phyloP scores from a whole-genome alignment of 2,113 vertebrate genomes.

The Ptilorrhoa leucosticta region DNA sequence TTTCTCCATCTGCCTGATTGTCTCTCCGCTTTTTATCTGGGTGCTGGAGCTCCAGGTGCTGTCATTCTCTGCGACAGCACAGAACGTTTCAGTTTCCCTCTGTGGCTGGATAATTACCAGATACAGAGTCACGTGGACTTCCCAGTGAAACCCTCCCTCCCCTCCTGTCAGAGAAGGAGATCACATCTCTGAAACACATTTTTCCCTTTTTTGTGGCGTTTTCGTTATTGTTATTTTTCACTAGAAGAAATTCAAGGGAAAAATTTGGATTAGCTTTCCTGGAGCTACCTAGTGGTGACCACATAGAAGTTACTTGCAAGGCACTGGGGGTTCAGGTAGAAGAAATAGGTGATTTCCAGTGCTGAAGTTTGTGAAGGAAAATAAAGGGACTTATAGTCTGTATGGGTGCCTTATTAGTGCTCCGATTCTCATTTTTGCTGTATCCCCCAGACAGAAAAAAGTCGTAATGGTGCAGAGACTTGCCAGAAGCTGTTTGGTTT shows the following conservation, averaged over 20 bases:
- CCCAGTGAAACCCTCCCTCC: background rate
- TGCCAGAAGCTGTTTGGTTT: background rate
- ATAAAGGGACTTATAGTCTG: background rate
- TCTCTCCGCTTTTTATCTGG: slow-evolving; percentile 37
- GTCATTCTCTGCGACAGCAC: slow-evolving; percentile 35
- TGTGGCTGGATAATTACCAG: slow-evolving; percentile 55
- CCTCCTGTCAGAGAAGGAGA: slow-evolving; percentile 20
- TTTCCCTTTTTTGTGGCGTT: background rate
- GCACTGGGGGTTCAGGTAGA: background rate
- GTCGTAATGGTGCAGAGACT: background rate
- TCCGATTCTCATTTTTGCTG: background rate
- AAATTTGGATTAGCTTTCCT: background rate
- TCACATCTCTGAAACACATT: background rate
- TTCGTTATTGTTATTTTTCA: background rate
- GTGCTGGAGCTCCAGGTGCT: slow-evolving; percentile 52
- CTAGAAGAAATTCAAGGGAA: background rate
- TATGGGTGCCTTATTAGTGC: background rate
- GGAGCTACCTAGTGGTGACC: background rate
- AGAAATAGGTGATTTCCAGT: background rate
- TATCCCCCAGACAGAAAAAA: background rate
- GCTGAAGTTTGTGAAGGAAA: background rate
- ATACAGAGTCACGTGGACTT: slow-evolving; percentile 32
- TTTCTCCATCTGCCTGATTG: slow-evolving; percentile 52
- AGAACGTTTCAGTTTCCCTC: slow-evolving; percentile 47
- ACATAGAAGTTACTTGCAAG: background rate